These are phyloP conservation scores for Brachyrhaphis roseni DNA, from an alignment of 2,797 vertebrate species.

Conservation along the genomic window DNA sequence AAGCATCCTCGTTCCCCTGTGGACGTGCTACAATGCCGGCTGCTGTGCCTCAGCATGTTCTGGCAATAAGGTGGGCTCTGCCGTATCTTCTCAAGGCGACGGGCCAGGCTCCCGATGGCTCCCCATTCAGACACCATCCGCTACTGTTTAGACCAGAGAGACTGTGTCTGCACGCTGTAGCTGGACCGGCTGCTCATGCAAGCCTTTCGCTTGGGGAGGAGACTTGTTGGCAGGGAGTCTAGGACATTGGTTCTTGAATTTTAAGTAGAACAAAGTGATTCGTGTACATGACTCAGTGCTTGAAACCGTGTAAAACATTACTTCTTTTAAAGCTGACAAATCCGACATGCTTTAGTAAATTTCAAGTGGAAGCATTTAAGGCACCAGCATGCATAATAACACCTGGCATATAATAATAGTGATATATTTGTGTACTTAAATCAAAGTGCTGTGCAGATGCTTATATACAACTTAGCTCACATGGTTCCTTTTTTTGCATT, in stretches of 20 bases:
- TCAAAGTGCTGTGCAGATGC: constrained; percentile 29
- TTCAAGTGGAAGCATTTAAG: not conserved
- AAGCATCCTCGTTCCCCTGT: constrained; percentile 15
- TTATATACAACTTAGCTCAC: constrained; percentile 33
- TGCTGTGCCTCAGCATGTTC: constrained; percentile 63
- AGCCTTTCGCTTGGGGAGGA: constrained; percentile 41
- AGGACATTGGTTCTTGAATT: constrained; percentile 42
- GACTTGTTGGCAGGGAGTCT: constrained; percentile 29
- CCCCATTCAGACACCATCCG: constrained; percentile 70
- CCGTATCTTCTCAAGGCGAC: constrained; percentile 58
- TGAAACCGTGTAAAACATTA: constrained; percentile 3
- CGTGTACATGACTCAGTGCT: constrained; percentile 21
- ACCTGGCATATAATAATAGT: not conserved
- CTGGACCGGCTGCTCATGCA: constrained; percentile 44
- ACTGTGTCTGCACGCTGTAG: constrained; percentile 47
- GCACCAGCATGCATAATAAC: not conserved
- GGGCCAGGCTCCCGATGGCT: constrained; percentile 66
- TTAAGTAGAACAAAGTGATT: constrained; percentile 43
- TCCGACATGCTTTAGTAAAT: not conserved
- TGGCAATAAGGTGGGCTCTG: constrained; percentile 57
- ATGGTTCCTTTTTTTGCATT: constrained; percentile 36
- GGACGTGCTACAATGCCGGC: constrained; percentile 50
- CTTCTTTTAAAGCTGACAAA: not conserved
- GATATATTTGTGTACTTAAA: constrained; percentile 1
- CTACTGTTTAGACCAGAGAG: constrained; percentile 67